Evolutionary conservation across 2,888 invertebrate genomes (phyloP), one percentile per base, ranked within the genome.

Genomic region (Pandemis corylana): DNA sequence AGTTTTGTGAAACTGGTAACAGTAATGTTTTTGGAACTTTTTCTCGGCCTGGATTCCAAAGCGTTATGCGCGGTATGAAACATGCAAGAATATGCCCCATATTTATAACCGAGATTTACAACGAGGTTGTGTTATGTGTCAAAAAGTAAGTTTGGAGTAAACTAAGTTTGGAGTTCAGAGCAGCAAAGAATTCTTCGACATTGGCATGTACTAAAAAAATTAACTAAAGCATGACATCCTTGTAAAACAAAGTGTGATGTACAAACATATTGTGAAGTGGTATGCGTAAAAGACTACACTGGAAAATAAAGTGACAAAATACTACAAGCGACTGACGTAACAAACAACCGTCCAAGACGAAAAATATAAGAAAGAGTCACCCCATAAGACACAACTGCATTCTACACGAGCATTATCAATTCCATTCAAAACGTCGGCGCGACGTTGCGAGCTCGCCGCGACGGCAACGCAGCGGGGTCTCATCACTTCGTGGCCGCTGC

Each of bases 361-460:
- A 59, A 59, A 59, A 59, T 59, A 28, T 36, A 65, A 62, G 49
- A 49, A 65, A 36, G 13, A 65, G 65, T 65, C 28, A 13, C 28
- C 46, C 49, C 44, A 64, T 59, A 49, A 69, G 15, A 53, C 28
- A 9, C 28, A 28, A 53, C 51, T 69, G 71, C 75, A 71, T 53
- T 28, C 20, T 63, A 56, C 28, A 28, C 59, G 5, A 59, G 28
- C 12, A 59, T 71, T 67, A 71, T 71, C 70, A 70, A 71, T 46
- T 66, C 62, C 75, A 75, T 75, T 73, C 76, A 73, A 79, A 75
- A 75, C 79, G 79, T 80, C 82, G 80, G 74, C 71, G 83, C 81
- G 78, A 72, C 77, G 82, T 82, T 76, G 83, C 79, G 80, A 83
- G 79, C 78, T 72, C 77, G 79, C 68, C 62, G 71, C 68, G 13